These are phyloP conservation scores for Paratilapia polleni DNA, from an alignment of 2,113 vertebrate genomes.

Conservation along the genomic window DNA sequence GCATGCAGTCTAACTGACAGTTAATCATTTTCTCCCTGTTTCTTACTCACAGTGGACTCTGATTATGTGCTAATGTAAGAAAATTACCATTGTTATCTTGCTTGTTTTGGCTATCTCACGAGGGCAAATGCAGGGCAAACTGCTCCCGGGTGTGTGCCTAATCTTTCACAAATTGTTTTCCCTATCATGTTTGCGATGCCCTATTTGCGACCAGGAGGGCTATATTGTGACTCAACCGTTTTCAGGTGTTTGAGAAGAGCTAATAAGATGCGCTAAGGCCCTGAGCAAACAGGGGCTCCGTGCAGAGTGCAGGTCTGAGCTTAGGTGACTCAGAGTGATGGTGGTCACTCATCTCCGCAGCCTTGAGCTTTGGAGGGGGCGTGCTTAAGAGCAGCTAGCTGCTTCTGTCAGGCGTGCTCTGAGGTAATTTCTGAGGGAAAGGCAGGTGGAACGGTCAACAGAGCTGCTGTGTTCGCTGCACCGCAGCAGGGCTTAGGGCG, in stretches of 20 bases:
- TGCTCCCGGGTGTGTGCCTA: slow-evolving; percentile 80
- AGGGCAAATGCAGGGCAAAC: slow-evolving; percentile 78
- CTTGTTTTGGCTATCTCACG: slow-evolving; percentile 69
- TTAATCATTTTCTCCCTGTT: slow-evolving; percentile 49
- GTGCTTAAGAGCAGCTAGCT: slow-evolving; percentile 63
- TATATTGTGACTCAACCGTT: slow-evolving; percentile 63
- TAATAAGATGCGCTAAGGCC: slow-evolving; percentile 74
- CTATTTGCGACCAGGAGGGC: slow-evolving; percentile 66
- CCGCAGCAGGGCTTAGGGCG: slow-evolving; percentile 31
- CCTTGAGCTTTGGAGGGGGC: slow-evolving; percentile 53
- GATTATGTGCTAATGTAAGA: slow-evolving; percentile 79
- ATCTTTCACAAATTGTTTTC: slow-evolving; percentile 81
- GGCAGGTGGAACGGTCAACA: slow-evolving; percentile 68
- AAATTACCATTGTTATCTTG: slow-evolving; percentile 77
- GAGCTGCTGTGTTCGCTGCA: slow-evolving; percentile 44
- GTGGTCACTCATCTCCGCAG: slow-evolving; percentile 30
- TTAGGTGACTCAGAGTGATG: slow-evolving; percentile 45
- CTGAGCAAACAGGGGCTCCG: slow-evolving; percentile 72
- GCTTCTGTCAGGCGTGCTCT: slow-evolving; percentile 68
- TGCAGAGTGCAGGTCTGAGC: slow-evolving; percentile 61
- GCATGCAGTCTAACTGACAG: slow-evolving; percentile 9
- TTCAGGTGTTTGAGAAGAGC: slow-evolving; percentile 80
- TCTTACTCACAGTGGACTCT: slow-evolving; percentile 36
- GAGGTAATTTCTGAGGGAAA: slow-evolving; percentile 52
- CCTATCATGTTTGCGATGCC: slow-evolving; percentile 69